These are phyloP conservation scores for Elachura formosa DNA, from an alignment of 2,113 vertebrate genomes.

Conservation along the genomic window DNA sequence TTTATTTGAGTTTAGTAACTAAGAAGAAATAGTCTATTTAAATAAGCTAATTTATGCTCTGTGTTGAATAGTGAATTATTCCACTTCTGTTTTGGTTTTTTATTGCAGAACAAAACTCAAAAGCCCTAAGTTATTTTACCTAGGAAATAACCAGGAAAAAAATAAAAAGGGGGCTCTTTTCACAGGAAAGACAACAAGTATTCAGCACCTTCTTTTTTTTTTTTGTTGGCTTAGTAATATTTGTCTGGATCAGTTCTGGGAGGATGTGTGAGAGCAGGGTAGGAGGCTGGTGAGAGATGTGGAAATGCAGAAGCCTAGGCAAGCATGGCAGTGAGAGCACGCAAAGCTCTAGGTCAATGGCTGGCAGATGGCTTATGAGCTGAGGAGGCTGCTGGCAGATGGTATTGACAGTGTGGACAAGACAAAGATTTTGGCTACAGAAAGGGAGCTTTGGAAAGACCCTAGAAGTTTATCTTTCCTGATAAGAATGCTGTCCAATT, in stretches of 20 bases:
- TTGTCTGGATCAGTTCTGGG: constrained; percentile 32
- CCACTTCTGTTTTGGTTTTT: neutral
- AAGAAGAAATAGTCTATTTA: neutral
- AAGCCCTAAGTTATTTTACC: neutral
- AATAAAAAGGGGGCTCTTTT: neutral
- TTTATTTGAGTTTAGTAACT: neutral
- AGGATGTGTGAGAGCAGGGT: constrained; percentile 44
- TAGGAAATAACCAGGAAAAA: neutral
- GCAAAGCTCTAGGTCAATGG: constrained; percentile 67
- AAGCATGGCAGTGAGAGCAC: constrained; percentile 48
- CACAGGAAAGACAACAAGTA: neutral
- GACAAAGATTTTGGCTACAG: constrained; percentile 64
- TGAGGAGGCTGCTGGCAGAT: constrained; percentile 71
- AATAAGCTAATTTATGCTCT: neutral
- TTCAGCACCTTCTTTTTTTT: constrained; percentile 8
- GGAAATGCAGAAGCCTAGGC: constrained; percentile 40
- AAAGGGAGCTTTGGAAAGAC: constrained; percentile 63
- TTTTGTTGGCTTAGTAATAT: constrained; percentile 26
- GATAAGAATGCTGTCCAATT: constrained; percentile 18
- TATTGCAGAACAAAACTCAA: neutral
- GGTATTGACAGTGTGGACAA: constrained; percentile 75
- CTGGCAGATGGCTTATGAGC: constrained; percentile 76
- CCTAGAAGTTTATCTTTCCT: constrained; percentile 51
- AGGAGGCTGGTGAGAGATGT: constrained; percentile 42
- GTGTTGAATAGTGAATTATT: neutral